Evolutionary conservation across 2,113 vertebrate species (phyloP), one percentile per base, ranked within the genome.

Genomic region (Solea senegalensis): DNA sequence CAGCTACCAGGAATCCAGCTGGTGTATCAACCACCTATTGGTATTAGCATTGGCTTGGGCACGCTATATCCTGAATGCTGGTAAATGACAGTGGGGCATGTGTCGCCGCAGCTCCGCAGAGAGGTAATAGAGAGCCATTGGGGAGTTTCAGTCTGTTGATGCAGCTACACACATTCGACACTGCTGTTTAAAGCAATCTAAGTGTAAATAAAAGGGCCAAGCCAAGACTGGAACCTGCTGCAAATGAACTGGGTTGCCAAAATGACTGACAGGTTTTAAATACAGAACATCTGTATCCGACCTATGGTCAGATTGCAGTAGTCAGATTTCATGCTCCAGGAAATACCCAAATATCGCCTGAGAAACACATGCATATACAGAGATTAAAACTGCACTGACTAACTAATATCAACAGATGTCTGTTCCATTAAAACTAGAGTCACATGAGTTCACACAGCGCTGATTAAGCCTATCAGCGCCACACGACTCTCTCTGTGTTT

Each of bases 1-100:
- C 69, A 71, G 72, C 70, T 71, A 74, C 74, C 82, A 74, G 80
- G 80, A 81, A 81, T 68, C 61, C 74, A 83, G 77, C 80, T 82
- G 75, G 65, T 74, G 51, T 69, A 69, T 83, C 69, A 82, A 80
- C 72, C 72, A 26, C 75, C 53, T 76, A 74, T 73, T 79, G 69
- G 67, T 65, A 72, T 83, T 77, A 79, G 67, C 26, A 39, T 60
- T 82, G 73, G 76, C 79, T 64, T 44, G 59, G 45, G 54, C 34
- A 64, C 58, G 1, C 28, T 60, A 34, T 76, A 73, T 78, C 73
- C 67, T 63, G 59, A 74, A 56, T 73, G 75, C 75, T 82, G 65
- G 73, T 86, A 82, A 85, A 84, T 68, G 70, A 78, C 73, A 66
- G 73, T 74, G 55, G 34, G 60, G 69, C 62, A 73, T 45, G 72